Conservation (phyloP, 2,797 vertebrate genomes). For the Onychomys leucogaster region DNA sequence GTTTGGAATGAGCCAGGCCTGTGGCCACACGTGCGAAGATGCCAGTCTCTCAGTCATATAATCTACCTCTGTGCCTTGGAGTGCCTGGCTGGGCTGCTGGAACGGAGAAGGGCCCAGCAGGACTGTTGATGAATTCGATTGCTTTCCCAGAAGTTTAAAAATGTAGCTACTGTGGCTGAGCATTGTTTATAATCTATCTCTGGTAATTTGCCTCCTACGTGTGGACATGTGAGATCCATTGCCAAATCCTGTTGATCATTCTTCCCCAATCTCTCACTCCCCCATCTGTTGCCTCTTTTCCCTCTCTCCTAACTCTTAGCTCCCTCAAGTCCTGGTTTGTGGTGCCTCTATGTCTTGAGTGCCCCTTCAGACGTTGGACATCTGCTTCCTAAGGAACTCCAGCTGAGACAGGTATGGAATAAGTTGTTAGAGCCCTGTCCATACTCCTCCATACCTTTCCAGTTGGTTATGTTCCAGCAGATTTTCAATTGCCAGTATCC, state of each 20-base stretch:
- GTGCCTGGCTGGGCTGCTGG: slow-evolving; percentile 37
- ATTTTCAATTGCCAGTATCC: background rate
- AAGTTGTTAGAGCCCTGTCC: background rate
- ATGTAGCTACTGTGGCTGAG: slow-evolving; percentile 61
- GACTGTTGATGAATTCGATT: slow-evolving; percentile 66
- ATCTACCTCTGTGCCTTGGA: slow-evolving; percentile 33
- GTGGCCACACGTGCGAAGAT: slow-evolving; percentile 30
- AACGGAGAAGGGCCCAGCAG: slow-evolving; percentile 65
- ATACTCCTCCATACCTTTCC: slow-evolving; percentile 6
- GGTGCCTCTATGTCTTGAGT: slow-evolving; percentile 24
- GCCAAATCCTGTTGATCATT: slow-evolving; percentile 70
- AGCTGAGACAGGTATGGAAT: background rate
- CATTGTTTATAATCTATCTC: slow-evolving; percentile 77
- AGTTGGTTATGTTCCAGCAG: background rate
- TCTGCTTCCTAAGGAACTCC: background rate
- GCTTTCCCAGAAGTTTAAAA: slow-evolving; percentile 72
- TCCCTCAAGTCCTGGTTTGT: background rate
- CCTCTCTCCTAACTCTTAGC: slow-evolving; percentile 36
- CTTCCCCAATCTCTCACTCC: slow-evolving; percentile 67
- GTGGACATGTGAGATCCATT: slow-evolving; percentile 60
- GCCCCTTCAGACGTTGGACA: background rate
- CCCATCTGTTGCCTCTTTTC: slow-evolving; percentile 73
- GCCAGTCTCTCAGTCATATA: background rate
- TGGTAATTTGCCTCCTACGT: slow-evolving; percentile 74
- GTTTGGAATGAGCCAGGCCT: background rate